phyloP scores from a whole-genome alignment of 2,797 vertebrate genomes.

The Pithecia hirsuta region DNA sequence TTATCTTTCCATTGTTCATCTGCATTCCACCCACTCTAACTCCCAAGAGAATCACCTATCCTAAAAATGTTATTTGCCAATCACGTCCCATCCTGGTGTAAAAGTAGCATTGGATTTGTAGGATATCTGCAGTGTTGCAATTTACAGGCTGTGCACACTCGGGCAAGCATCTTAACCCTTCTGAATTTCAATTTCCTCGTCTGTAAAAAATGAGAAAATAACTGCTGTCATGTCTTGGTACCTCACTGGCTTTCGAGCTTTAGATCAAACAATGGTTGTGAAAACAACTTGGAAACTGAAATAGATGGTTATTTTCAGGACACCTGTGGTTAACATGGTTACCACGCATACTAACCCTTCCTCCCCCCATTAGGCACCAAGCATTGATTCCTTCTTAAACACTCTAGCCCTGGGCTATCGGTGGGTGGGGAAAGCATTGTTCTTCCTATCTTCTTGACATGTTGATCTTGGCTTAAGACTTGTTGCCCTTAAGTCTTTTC shows the following conservation, averaged over 20 bases:
- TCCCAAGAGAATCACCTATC: background rate
- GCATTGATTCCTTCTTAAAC: conserved; percentile 49
- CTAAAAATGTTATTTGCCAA: background rate
- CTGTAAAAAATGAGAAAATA: conserved; percentile 5
- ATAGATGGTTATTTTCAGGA: conserved; percentile 60
- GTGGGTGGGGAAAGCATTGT: conserved; percentile 62
- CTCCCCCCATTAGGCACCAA: conserved; percentile 24
- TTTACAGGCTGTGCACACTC: conserved; percentile 21
- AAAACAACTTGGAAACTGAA: conserved; percentile 59
- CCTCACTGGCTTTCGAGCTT: conserved; percentile 15
- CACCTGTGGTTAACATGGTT: conserved; percentile 54
- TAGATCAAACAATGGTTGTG: conserved; percentile 47
- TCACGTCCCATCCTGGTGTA: background rate
- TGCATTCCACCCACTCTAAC: background rate
- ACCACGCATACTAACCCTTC: conserved; percentile 37
- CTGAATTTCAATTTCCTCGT: background rate
- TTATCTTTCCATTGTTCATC: background rate
- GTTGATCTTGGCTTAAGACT: conserved; percentile 70
- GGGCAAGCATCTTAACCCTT: conserved; percentile 7
- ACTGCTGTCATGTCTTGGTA: conserved; percentile 11
- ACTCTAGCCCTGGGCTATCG: background rate
- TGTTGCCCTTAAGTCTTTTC: conserved; percentile 64
- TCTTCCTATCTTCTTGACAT: conserved; percentile 64
- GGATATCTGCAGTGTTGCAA: background rate
- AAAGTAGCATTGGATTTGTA: background rate